Evolutionary conservation across 1,140 invertebrate species (phyloP).

Genomic region (Anastatus disparis): DNA sequence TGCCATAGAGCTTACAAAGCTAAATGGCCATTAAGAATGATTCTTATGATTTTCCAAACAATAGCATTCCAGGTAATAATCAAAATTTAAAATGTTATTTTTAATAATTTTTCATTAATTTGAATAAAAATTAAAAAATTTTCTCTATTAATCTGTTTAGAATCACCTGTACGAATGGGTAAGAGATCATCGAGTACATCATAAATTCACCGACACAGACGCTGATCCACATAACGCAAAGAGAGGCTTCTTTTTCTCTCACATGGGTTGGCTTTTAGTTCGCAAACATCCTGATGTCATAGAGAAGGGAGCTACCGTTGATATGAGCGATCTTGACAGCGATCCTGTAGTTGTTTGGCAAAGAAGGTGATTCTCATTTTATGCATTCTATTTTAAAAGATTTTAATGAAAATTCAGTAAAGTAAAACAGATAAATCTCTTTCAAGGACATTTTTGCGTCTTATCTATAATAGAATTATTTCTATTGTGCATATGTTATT

Average conservation of each 20-base stretch:
- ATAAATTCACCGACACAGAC: slow-evolving; percentile 91
- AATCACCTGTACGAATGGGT: slow-evolving; percentile 82
- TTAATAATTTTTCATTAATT: too few species aligned
- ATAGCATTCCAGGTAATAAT: slow-evolving; percentile 78
- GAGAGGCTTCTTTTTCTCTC: slow-evolving; percentile 91
- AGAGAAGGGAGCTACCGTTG: slow-evolving; percentile 80
- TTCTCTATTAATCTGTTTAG: too few species aligned
- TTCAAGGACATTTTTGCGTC: too few species aligned
- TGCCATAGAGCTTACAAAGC: slow-evolving; percentile 90
- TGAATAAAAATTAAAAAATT: background rate
- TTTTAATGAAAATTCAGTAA: too few species aligned
- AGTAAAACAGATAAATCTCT: too few species aligned
- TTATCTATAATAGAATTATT: too few species aligned
- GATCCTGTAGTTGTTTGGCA: slow-evolving; percentile 79
- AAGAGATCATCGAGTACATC: slow-evolving; percentile 89
- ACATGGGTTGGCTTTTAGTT: slow-evolving; percentile 91
- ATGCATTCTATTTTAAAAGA: background rate
- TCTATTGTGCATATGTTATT: too few species aligned
- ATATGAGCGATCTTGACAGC: slow-evolving; percentile 81
- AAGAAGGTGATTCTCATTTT: slow-evolving; percentile 61
- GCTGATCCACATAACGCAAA: slow-evolving; percentile 90
- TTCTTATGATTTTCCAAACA: slow-evolving; percentile 81
- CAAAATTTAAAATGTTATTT: slow-evolving; percentile 18
- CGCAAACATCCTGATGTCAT: slow-evolving; percentile 88
- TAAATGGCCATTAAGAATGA: slow-evolving; percentile 78